Base-by-base conservation (phyloP, 2,888 invertebrate species). In the Cephus rjabovi region DNA sequence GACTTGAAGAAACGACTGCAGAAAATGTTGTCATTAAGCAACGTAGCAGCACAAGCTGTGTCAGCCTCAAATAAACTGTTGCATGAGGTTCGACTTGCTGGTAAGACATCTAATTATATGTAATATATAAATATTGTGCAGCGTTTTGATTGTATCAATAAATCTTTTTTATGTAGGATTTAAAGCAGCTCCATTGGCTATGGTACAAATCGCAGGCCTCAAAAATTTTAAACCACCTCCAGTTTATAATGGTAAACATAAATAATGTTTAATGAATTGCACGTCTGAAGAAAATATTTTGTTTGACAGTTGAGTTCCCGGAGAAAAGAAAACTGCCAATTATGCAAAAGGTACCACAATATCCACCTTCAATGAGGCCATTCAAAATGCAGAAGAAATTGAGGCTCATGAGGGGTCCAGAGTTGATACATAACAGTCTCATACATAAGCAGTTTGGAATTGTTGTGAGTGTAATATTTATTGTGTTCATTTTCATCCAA, bases 391-490 rank as follows among this genome's bases (percentile, higher is more conserved):
- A 95, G 83, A 98, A 97, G 88, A 94, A 94, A 76, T 92, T 98
- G 3, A 93, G 94, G n/a, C 94, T 95, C 69, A 98, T 98, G 96
- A 93, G 98, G 89, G 99, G 99, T 0, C 98, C 98, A 0, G 99
- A 99, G 92, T 82, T 90, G 9, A 90, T 98, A 34, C 98, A 99
- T 87, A 99, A 96, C 85, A 94, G 94, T 76, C 92, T 99, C 15
- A 93, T 97, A 80, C 96, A 98, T 87, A 95, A 97, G 88, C 99
- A 99, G 88, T 99, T 95, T 93, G 99, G 98, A 73, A 95, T 99
- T 82, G 93, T 98, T 91, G 98, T 98, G 93, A 93, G 94, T 92
- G 85, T 80, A 79, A 79, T n/a, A 56, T 4, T 40, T 69, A 12
- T 70, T 56, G 56, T 73, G 3, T 81, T 73, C 37, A 75, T 31